Percentiles rank a stretch among this genome's conserved stretches.
These are phyloP conservation scores for Sebastes matsubarae DNA, from an alignment of 2,797 vertebrate genomes.

Conservation along the genomic window DNA sequence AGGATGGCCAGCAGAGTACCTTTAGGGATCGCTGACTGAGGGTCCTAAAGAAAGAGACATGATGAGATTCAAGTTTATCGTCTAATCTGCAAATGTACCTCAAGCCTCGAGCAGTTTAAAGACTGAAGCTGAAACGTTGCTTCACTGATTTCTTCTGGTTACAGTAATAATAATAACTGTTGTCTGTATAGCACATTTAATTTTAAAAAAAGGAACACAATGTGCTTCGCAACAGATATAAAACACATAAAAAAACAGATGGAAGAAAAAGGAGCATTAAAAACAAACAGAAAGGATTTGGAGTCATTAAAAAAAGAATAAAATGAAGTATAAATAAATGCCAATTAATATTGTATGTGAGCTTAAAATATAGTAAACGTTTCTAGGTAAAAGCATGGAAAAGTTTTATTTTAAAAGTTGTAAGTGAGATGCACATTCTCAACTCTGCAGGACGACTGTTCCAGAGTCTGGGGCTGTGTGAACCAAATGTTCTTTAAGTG, in stretches of 20 bases:
- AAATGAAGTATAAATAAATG: neutral
- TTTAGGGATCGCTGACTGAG: constrained; percentile 96
- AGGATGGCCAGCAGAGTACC: constrained; percentile 96
- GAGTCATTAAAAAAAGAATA: neutral
- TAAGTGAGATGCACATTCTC: neutral
- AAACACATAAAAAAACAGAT: neutral
- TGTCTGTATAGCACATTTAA: too few relatives aligned
- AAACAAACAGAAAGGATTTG: neutral
- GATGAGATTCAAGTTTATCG: neutral
- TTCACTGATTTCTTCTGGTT: neutral
- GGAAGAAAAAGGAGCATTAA: neutral
- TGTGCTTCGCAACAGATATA: too few relatives aligned
- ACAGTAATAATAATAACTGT: neutral
- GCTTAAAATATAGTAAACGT: neutral
- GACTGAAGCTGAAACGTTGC: neutral
- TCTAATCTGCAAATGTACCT: neutral
- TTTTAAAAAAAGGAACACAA: neutral
- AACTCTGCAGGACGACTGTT: neutral
- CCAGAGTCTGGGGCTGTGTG: neutral
- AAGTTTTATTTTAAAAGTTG: neutral
- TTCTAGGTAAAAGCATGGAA: neutral
- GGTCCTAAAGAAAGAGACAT: constrained; percentile 84
- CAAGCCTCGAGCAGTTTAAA: neutral
- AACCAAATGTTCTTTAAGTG: neutral
- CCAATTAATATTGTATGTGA: neutral